These are phyloP conservation scores for Cenopis cana DNA, from an alignment of 2,888 invertebrate species.

Conservation along the genomic window DNA sequence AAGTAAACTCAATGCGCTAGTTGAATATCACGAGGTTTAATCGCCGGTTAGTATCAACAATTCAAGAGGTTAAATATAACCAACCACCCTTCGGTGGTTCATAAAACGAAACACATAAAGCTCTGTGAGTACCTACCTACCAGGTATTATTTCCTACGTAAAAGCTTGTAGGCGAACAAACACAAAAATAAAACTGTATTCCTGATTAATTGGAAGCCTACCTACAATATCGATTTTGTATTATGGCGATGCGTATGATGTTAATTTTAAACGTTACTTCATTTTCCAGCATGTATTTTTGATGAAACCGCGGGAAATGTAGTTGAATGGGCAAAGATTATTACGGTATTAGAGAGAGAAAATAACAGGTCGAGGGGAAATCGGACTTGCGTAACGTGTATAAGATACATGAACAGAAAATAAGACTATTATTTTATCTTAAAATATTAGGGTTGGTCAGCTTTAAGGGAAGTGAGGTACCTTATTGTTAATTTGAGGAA, in stretches of 20 bases:
- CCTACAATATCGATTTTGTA: constrained; percentile 70
- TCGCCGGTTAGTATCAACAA: neutral
- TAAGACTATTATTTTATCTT: too few relatives aligned
- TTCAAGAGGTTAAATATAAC: constrained; percentile 12
- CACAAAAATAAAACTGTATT: constrained; percentile 54
- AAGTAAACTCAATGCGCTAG: neutral
- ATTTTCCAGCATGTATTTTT: constrained; percentile 40
- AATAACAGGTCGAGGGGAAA: constrained; percentile 10
- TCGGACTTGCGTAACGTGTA: neutral
- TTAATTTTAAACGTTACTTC: constrained; percentile 41
- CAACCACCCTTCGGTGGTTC: constrained; percentile 21
- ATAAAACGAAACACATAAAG: constrained; percentile 45
- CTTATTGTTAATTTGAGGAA: neutral
- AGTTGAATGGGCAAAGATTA: constrained; percentile 16
- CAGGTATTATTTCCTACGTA: constrained; percentile 50
- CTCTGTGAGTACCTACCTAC: constrained; percentile 45
- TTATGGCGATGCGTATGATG: constrained; percentile 52
- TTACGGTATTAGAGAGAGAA: neutral
- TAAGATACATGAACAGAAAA: neutral
- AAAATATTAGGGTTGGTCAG: neutral
- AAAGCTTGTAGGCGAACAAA: constrained; percentile 46
- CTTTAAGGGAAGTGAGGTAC: too few relatives aligned
- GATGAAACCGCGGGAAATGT: constrained; percentile 28
- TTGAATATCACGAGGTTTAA: neutral
- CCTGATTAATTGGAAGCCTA: constrained; percentile 65